Conservation (phyloP, 1,140 invertebrate species). For the Hydropsyche tenuis region DNA sequence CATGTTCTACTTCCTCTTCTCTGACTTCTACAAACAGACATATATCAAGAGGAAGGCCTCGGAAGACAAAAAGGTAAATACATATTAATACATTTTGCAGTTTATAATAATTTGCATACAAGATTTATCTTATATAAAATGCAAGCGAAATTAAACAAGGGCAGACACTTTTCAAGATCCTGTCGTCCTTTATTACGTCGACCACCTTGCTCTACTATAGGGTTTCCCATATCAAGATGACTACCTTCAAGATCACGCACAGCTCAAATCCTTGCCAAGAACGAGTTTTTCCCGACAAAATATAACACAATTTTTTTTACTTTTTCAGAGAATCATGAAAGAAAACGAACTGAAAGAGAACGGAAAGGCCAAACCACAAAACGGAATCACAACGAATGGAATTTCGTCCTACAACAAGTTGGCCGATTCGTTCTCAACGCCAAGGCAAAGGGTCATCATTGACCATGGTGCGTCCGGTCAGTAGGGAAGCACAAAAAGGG, state of each 20-base stretch:
- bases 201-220: slow-evolving; percentile 6
- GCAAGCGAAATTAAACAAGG: slow-evolving; percentile 22
- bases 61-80: slow-evolving; percentile 51
- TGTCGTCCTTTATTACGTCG: neutral
- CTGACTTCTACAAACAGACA: slow-evolving; percentile 75
- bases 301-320: neutral
- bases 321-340: slow-evolving; percentile 7
- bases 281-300: neutral
- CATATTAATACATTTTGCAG: neutral
- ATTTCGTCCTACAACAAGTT: slow-evolving; percentile 35
- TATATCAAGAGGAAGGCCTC: slow-evolving; percentile 61
- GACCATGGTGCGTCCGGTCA: slow-evolving; percentile 42
- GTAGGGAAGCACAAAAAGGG: neutral
- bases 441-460: slow-evolving; percentile 46
- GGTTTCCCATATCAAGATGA: neutral
- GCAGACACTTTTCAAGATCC: neutral
- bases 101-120: neutral
- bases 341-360: slow-evolving; percentile 23
- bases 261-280: too few species aligned
- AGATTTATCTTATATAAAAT: neutral
- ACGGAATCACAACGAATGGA: slow-evolving; percentile 21
- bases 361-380: slow-evolving; percentile 24
- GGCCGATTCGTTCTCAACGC: slow-evolving; percentile 30
- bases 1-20: slow-evolving; percentile 82
- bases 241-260: too few species aligned